Conservation (phyloP, 2,113 vertebrate species). For the Spermophilus dauricus region DNA sequence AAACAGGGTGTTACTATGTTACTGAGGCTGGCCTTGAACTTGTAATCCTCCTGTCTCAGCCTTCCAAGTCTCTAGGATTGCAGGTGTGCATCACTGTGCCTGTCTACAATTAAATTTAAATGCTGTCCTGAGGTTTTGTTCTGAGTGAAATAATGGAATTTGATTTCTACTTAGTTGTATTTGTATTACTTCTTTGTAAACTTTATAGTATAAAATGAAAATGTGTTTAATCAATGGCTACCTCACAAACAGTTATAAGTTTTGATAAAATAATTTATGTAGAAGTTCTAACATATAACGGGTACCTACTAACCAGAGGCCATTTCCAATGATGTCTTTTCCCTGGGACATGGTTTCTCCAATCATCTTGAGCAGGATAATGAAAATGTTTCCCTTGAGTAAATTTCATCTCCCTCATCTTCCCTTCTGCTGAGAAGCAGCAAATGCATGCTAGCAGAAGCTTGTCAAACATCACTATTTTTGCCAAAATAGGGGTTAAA, state of each 20-base stretch:
- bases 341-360: not conserved
- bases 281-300: not conserved
- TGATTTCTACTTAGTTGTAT: not conserved
- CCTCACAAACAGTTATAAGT: not conserved
- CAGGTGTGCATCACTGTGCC: no score
- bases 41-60: no score
- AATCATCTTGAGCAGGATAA: not conserved
- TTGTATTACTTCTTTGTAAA: constrained; percentile 21
- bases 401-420: not conserved
- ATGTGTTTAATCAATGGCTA: not conserved
- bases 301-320: not conserved
- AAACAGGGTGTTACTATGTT: no score
- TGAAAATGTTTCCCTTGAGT: not conserved
- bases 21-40: no score
- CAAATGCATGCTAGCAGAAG: not conserved
- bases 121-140: not conserved
- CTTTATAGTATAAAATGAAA: not conserved
- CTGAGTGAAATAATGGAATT: not conserved
- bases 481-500: not conserved
- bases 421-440: not conserved
- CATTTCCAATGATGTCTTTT: not conserved
- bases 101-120: not conserved
- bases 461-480: not conserved
- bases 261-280: not conserved
- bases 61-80: no score